Evolutionary conservation across 1,140 invertebrate species (phyloP).

Genomic region (Caenorhabditis brenneri): DNA sequence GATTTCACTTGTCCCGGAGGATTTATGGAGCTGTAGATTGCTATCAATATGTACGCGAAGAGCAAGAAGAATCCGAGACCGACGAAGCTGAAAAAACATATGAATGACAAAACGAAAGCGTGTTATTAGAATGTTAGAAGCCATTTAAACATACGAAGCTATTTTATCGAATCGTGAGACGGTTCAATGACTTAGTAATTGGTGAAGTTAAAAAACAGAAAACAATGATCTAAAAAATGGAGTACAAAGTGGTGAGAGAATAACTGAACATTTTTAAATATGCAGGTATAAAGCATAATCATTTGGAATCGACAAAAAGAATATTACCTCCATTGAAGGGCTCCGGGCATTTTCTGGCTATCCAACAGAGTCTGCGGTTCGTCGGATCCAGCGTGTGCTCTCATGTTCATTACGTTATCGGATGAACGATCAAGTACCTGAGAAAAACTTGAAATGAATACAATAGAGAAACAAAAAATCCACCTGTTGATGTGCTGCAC

Average conservation of each 20-base stretch:
- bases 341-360: not conserved
- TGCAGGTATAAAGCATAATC: not conserved
- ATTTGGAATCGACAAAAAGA: no score
- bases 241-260: not conserved
- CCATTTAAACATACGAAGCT: no score
- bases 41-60: not conserved
- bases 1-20: not conserved
- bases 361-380: not conserved
- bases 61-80: not conserved
- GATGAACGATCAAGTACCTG: not conserved
- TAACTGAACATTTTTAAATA: not conserved
- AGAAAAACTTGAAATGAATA: not conserved
- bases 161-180: no score
- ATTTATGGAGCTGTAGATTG: not conserved
- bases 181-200: not conserved
- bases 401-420: not conserved
- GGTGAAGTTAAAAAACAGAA: not conserved
- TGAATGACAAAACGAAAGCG: not conserved
- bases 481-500: constrained; percentile 15
- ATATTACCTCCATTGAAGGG: constrained; percentile 10
- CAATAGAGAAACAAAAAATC: not conserved
- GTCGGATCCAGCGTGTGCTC: constrained; percentile 2
- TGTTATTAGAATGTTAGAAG: no score
- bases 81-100: not conserved
- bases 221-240: not conserved